phyloP scores from a whole-genome alignment of 2,888 invertebrate species.

The Drosophila differens region DNA sequence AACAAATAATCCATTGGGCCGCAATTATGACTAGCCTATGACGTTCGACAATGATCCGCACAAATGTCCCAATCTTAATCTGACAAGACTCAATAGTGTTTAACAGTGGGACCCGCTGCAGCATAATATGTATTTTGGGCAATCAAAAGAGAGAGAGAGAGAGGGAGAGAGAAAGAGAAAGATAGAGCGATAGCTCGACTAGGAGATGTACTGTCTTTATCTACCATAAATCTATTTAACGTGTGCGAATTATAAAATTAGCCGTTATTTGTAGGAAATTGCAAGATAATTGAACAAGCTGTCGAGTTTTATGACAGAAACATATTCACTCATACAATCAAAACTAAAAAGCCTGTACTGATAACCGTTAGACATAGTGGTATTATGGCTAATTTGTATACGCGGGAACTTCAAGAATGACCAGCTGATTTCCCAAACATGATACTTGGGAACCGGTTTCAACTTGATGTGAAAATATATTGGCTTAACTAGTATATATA shows the following conservation, averaged over 20 bases:
- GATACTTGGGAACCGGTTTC: slow-evolving; percentile 17
- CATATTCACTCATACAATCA: not conserved
- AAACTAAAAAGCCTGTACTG: slow-evolving; percentile 8
- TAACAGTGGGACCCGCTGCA: not conserved
- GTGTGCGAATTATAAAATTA: slow-evolving; percentile 34
- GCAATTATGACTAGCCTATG: not conserved
- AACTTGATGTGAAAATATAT: not conserved
- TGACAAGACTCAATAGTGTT: not conserved
- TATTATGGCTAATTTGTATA: not conserved
- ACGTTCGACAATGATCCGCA: slow-evolving; percentile 21
- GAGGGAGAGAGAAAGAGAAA: not conserved
- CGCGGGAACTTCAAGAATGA: slow-evolving; percentile 17
- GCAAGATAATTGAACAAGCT: slow-evolving; percentile 57
- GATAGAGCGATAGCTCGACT: not conserved
- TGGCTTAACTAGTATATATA: not conserved
- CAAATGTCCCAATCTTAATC: slow-evolving; percentile 20
- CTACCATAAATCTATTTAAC: not conserved
- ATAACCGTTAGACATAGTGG: slow-evolving; percentile 22
- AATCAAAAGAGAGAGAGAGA: not conserved
- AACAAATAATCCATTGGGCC: not conserved
- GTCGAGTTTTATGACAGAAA: slow-evolving; percentile 32
- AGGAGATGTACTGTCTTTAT: not conserved
- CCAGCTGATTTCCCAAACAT: slow-evolving; percentile 17
- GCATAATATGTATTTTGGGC: not conserved
- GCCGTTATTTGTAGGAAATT: slow-evolving; percentile 65